Conservation (phyloP, 23 tunicate genomes). For the Ciona savignyi region DNA sequence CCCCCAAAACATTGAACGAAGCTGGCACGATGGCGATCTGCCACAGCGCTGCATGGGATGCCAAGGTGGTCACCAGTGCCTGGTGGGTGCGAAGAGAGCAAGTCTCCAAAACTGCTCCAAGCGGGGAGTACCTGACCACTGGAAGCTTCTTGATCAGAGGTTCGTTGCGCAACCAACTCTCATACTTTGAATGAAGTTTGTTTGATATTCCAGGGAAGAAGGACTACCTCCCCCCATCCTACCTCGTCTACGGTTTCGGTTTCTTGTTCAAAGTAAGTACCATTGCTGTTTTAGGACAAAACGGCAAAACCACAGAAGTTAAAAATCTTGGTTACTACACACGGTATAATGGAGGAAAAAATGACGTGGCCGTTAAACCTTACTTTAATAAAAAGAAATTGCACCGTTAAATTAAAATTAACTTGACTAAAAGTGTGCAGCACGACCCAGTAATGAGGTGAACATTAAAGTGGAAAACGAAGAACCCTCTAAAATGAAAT, state of each 20-base stretch:
- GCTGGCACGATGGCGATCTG: constrained; percentile 98
- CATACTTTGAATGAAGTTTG: not conserved
- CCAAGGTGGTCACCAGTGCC: constrained; percentile 93
- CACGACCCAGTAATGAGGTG: too few species aligned
- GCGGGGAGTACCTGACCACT: constrained; percentile 96
- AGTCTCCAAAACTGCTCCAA: constrained; percentile 96
- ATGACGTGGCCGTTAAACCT: too few species aligned
- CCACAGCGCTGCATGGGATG: constrained; percentile 99
- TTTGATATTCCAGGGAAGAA: constrained; percentile 49
- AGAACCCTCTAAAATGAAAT: too few species aligned
- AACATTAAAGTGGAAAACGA: too few species aligned
- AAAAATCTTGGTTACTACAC: too few species aligned
- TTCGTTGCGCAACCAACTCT: not conserved
- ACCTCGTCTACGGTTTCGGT: constrained; percentile 90
- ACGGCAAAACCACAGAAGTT: too few species aligned
- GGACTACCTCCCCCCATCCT: constrained; percentile 93
- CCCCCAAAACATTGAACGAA: constrained; percentile 89
- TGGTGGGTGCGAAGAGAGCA: constrained; percentile 95
- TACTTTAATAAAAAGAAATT: too few species aligned
- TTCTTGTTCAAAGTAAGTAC: constrained; percentile 72
- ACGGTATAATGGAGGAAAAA: too few species aligned
- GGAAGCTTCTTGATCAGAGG: constrained; percentile 94
- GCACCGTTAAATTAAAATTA: too few species aligned
- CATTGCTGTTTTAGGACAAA: too few species aligned
- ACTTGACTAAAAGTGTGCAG: too few species aligned